These are phyloP conservation scores for Heliocidaris tuberculata DNA, from an alignment of 35 echinoderm and acorn worm species.

Conservation along the genomic window DNA sequence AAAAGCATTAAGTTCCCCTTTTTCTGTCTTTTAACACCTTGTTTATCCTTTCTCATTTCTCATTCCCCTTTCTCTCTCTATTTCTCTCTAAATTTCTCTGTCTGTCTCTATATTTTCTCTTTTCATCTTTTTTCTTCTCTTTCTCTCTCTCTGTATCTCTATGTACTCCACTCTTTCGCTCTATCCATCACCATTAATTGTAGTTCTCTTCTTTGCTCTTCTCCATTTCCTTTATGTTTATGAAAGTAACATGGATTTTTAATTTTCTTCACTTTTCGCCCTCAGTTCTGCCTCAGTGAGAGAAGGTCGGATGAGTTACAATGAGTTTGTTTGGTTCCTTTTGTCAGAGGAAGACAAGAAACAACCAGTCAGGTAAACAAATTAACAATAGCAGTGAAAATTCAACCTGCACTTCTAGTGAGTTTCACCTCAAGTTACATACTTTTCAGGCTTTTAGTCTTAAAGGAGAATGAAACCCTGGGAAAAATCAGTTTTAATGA, in stretches of 20 bases:
- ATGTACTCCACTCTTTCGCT: not conserved
- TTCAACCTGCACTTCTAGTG: no score
- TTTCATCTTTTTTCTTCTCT: not conserved
- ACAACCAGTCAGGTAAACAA: conserved; percentile 78
- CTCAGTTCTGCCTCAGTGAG: conserved; percentile 69
- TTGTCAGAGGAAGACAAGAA: conserved; percentile 99
- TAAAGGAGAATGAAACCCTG: no score
- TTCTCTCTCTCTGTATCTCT: not conserved
- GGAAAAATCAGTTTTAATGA: no score
- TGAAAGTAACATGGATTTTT: not conserved
- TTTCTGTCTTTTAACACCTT: not conserved
- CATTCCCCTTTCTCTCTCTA: not conserved
- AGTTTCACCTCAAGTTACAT: no score
- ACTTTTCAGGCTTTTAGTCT: no score
- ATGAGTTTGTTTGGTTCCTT: conserved; percentile 95
- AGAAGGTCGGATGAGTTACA: conserved; percentile 87
- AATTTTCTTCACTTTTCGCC: not conserved
- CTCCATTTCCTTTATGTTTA: not conserved
- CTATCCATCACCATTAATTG: no score
- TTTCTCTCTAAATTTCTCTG: not conserved
- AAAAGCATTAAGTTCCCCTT: no score
- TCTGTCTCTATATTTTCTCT: not conserved
- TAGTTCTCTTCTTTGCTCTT: no score
- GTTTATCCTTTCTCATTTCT: not conserved
- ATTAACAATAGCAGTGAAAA: not conserved